Percentiles rank a stretch among this genome's conserved stretches.
Evolutionary conservation across 2,797 vertebrate species (phyloP).

Genomic region (Danio tinwini): DNA sequence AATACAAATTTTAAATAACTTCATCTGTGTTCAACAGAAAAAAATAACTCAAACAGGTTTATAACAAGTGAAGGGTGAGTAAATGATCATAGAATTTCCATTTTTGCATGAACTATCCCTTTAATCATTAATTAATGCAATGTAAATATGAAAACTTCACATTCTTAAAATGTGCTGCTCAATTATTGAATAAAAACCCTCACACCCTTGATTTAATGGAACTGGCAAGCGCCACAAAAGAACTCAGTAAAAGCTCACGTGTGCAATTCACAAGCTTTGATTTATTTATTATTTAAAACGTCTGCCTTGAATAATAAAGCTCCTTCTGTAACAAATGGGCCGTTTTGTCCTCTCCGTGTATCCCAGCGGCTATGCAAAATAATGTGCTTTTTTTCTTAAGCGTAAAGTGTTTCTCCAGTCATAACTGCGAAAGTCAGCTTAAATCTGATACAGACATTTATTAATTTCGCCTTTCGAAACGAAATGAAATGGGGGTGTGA

Average conservation of each 20-base stretch:
- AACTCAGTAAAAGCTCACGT: conserved; percentile 14
- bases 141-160: not conserved
- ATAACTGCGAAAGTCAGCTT: not conserved
- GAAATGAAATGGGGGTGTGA: not conserved
- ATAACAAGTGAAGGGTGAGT: no score
- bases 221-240: conserved; percentile 19
- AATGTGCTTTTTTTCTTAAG: not conserved
- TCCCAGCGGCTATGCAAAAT: not conserved
- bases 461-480: not conserved
- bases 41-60: no score
- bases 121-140: no score
- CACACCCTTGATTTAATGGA: not conserved
- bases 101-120: no score
- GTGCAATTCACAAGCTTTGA: not conserved
- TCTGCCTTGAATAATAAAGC: not conserved
- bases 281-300: conserved; percentile 12
- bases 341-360: conserved; percentile 22
- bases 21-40: no score
- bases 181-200: not conserved
- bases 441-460: not conserved
- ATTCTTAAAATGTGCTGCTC: not conserved
- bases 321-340: not conserved
- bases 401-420: not conserved
- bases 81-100: no score
- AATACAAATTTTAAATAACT: no score